Evolutionary conservation across 2,888 invertebrate species (phyloP).

Genomic region (Protophormia terraenovae): DNA sequence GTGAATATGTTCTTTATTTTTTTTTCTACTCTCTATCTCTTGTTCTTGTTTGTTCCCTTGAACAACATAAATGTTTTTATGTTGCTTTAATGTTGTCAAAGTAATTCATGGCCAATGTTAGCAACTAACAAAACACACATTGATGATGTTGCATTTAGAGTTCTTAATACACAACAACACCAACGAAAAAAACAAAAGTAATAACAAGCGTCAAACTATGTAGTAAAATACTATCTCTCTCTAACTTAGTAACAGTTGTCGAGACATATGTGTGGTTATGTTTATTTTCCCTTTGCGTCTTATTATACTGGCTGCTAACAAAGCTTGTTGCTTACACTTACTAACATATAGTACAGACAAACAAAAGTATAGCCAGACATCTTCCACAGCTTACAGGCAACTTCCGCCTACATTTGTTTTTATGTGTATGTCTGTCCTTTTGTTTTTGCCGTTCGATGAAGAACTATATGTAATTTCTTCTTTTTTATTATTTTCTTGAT

Average conservation of each 20-base stretch:
- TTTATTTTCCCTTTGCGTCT: slow-evolving; percentile 38
- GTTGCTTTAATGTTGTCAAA: slow-evolving; percentile 65
- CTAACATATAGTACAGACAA: too few species aligned
- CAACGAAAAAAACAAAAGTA: slow-evolving; percentile 7
- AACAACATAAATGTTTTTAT: slow-evolving; percentile 57
- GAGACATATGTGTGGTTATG: slow-evolving; percentile 60
- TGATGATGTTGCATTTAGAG: slow-evolving; percentile 65
- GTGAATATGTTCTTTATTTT: slow-evolving; percentile 19
- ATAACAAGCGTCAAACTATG: slow-evolving; percentile 10
- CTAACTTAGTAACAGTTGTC: slow-evolving; percentile 56
- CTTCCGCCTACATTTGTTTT: slow-evolving; percentile 59
- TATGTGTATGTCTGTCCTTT: slow-evolving; percentile 14
- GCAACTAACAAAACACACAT: slow-evolving; percentile 68
- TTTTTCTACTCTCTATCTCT: neutral
- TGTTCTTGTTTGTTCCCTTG: slow-evolving; percentile 2
- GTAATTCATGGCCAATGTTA: slow-evolving; percentile 69
- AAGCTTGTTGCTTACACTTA: slow-evolving; percentile 33
- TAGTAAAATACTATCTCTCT: neutral
- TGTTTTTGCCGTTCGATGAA: slow-evolving; percentile 1
- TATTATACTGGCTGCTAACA: slow-evolving; percentile 6
- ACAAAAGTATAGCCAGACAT: slow-evolving; percentile 14
- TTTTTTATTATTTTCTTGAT: slow-evolving; percentile 1
- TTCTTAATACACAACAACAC: slow-evolving; percentile 34
- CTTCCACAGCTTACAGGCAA: slow-evolving; percentile 55
- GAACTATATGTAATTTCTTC: neutral